Evolutionary conservation across 2,888 invertebrate genomes (phyloP).

Genomic region (Siphonodentalium dalli): DNA sequence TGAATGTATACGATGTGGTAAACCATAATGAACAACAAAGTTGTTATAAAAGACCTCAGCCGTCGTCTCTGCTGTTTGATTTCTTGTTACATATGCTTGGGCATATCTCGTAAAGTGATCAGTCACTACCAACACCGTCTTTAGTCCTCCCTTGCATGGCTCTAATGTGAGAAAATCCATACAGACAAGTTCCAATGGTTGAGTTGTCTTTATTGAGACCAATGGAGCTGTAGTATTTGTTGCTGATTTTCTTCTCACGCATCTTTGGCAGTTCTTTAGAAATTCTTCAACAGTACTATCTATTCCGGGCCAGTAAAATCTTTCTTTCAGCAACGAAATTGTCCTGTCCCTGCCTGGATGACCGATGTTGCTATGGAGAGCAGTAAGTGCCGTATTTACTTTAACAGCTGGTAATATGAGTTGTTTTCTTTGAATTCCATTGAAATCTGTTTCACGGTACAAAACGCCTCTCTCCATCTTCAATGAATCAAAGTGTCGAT

Average conservation of each 20-base stretch:
- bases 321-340: slow-evolving; percentile 4
- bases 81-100: slow-evolving; percentile 13
- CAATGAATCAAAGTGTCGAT: neutral
- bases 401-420: slow-evolving; percentile 8
- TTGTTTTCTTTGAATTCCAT: slow-evolving; percentile 1
- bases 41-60: slow-evolving; percentile 5
- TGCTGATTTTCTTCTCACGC: slow-evolving; percentile 1
- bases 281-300: neutral
- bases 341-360: slow-evolving; percentile 20
- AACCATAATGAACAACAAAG: slow-evolving; percentile 10
- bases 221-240: neutral
- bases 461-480: slow-evolving; percentile 9
- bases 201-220: neutral
- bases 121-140: slow-evolving; percentile 14
- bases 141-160: slow-evolving; percentile 3
- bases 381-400: neutral
- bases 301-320: slow-evolving; percentile 11
- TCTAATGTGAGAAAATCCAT: slow-evolving; percentile 12
- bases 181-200: slow-evolving; percentile 16
- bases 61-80: slow-evolving; percentile 16
- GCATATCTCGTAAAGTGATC: slow-evolving; percentile 16
- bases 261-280: slow-evolving; percentile 3
- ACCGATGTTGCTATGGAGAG: slow-evolving; percentile 16
- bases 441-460: neutral
- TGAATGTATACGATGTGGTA: slow-evolving; percentile 10